Conservation (phyloP, 1,140 invertebrate species). For the Adelges cooleyi region DNA sequence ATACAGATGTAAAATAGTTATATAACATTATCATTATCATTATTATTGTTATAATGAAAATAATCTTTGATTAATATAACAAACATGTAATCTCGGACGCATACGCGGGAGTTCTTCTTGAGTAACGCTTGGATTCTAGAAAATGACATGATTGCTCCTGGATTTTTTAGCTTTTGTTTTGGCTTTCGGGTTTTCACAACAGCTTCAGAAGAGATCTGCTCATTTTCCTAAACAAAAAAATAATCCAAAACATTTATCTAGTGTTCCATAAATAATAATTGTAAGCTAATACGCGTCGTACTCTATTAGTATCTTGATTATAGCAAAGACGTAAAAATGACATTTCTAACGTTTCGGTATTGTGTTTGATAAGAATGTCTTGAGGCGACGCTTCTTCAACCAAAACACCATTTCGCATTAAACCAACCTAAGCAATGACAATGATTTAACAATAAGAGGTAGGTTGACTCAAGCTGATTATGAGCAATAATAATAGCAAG, state of each 20-base stretch:
- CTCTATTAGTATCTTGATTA: constrained; percentile 21
- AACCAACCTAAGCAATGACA: constrained; percentile 40
- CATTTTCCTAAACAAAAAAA: background rate
- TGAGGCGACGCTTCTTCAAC: constrained; percentile 47
- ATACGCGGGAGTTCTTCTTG: constrained; percentile 3
- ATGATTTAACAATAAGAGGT: background rate
- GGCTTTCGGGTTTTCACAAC: too few species aligned
- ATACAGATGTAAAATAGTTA: too few species aligned
- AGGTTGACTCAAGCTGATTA: too few species aligned
- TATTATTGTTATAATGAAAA: too few species aligned
- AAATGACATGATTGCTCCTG: background rate
- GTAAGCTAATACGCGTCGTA: too few species aligned
- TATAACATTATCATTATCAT: too few species aligned
- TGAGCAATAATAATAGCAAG: too few species aligned
- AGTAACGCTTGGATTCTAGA: background rate
- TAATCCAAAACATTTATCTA: too few species aligned
- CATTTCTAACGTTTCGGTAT: constrained; percentile 44
- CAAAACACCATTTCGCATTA: constrained; percentile 49
- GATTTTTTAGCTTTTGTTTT: background rate
- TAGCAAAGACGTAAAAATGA: constrained; percentile 46
- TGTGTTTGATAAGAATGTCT: constrained; percentile 29
- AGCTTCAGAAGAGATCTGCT: too few species aligned
- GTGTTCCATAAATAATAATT: too few species aligned
- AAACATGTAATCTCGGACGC: constrained; percentile 2
- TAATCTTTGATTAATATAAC: too few species aligned